Evolutionary conservation across 2,888 invertebrate genomes (phyloP).

Genomic region (Zygothrica quintamaculata): DNA sequence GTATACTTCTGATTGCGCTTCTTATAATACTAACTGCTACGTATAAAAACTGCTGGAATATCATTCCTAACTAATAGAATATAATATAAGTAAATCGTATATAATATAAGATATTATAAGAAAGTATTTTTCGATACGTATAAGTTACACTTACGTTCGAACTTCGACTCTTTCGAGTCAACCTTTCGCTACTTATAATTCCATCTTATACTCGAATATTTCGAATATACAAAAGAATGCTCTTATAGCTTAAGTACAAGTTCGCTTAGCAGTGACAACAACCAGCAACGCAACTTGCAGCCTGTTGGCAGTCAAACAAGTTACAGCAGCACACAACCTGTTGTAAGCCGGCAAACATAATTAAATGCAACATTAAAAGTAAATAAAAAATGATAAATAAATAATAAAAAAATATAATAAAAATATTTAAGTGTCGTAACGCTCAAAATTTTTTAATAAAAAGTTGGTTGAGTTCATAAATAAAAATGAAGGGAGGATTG

Average conservation of each 20-base stretch:
- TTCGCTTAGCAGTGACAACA: constrained; percentile 25
- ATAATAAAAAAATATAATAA: neutral
- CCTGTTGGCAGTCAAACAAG: constrained; percentile 14
- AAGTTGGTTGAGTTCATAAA: too few species aligned
- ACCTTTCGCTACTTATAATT: constrained; percentile 15
- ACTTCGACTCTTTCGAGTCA: too few species aligned
- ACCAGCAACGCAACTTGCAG: constrained; percentile 38
- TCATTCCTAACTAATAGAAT: too few species aligned
- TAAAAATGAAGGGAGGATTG: neutral
- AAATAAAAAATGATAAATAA: neutral
- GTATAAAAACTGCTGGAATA: too few species aligned
- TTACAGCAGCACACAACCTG: constrained; percentile 26
- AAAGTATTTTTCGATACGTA: too few species aligned
- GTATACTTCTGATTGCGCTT: too few species aligned
- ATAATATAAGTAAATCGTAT: too few species aligned
- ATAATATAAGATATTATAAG: too few species aligned
- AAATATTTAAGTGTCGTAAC: neutral
- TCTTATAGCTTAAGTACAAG: constrained; percentile 36
- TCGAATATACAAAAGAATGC: neutral
- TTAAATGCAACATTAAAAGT: too few species aligned
- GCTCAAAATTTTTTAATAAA: too few species aligned
- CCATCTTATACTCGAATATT: constrained; percentile 12
- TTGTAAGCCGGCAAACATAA: neutral
- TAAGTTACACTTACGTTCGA: too few species aligned
- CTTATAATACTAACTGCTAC: too few species aligned